A percentile compares a stretch with the other conserved stretches of the same genome.
Evolutionary conservation across 2,888 invertebrate genomes (phyloP).

Genomic region (Lycocerus yunnanus): DNA sequence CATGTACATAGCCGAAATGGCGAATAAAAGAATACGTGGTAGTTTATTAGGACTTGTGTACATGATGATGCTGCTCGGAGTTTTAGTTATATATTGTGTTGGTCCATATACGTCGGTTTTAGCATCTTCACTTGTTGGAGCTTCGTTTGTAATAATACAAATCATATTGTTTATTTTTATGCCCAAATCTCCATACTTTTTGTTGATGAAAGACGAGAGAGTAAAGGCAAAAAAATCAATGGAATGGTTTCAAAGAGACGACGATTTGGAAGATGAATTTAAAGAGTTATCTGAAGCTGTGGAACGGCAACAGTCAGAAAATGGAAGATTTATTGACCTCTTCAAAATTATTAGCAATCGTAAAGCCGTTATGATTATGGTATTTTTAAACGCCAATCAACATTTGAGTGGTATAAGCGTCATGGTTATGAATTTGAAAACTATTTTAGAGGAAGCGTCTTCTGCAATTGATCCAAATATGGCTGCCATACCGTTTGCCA

Average conservation of each 20-base stretch:
- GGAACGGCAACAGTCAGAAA: conserved; percentile 50
- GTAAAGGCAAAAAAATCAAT: conserved; percentile 58
- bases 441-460: conserved; percentile 42
- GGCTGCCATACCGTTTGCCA: background rate
- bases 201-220: conserved; percentile 49
- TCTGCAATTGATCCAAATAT: conserved; percentile 9
- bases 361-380: conserved; percentile 45
- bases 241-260: conserved; percentile 60
- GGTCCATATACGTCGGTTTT: conserved; percentile 28
- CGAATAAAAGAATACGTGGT: conserved; percentile 27
- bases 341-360: conserved; percentile 35
- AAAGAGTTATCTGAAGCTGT: conserved; percentile 39
- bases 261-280: conserved; percentile 56
- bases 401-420: conserved; percentile 46
- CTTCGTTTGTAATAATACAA: conserved; percentile 13
- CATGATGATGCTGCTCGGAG: conserved; percentile 28
- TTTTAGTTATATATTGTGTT: conserved; percentile 22
- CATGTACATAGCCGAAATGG: conserved; percentile 30
- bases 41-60: conserved; percentile 21
- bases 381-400: conserved; percentile 44
- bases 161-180: conserved; percentile 19
- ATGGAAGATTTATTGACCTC: conserved; percentile 59
- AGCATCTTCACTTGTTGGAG: conserved; percentile 22
- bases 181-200: conserved; percentile 46
- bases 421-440: conserved; percentile 48